phyloP scores from a whole-genome alignment of 2,888 invertebrate species.

The Crioceris asparagi region DNA sequence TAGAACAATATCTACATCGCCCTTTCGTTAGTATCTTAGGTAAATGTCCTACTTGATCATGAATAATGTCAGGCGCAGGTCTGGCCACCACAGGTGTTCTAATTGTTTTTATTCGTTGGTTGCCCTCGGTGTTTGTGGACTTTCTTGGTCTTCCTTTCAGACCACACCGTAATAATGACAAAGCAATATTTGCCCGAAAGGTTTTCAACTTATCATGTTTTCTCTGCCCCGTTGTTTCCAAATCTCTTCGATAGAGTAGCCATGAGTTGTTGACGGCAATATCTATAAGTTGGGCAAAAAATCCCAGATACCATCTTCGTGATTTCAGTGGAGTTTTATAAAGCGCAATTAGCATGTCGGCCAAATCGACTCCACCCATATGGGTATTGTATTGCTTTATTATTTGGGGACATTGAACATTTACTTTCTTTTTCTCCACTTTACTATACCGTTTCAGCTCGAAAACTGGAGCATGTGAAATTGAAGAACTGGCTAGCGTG shows the following conservation, averaged over 20 bases:
- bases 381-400: slow-evolving; percentile 19
- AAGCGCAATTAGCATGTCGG: slow-evolving; percentile 11
- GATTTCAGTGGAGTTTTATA: slow-evolving; percentile 5
- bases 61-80: slow-evolving; percentile 1
- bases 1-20: too few species aligned
- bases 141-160: slow-evolving; percentile 1
- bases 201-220: background rate
- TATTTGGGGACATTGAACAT: slow-evolving; percentile 11
- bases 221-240: background rate
- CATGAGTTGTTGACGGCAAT: background rate
- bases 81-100: slow-evolving; percentile 1
- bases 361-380: slow-evolving; percentile 17
- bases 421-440: slow-evolving; percentile 7
- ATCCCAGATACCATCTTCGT: slow-evolving; percentile 7
- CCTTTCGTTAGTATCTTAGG: too few species aligned
- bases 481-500: slow-evolving; percentile 10
- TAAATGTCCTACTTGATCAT: too few species aligned
- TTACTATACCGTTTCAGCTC: slow-evolving; percentile 5
- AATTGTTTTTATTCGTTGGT: background rate
- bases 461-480: slow-evolving; percentile 3
- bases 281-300: slow-evolving; percentile 4
- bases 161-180: background rate
- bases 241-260: slow-evolving; percentile 1
- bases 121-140: background rate
- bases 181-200: background rate